These are phyloP conservation scores for Diabrotica virgifera DNA, from an alignment of 1,140 invertebrate species.

Conservation along the genomic window DNA sequence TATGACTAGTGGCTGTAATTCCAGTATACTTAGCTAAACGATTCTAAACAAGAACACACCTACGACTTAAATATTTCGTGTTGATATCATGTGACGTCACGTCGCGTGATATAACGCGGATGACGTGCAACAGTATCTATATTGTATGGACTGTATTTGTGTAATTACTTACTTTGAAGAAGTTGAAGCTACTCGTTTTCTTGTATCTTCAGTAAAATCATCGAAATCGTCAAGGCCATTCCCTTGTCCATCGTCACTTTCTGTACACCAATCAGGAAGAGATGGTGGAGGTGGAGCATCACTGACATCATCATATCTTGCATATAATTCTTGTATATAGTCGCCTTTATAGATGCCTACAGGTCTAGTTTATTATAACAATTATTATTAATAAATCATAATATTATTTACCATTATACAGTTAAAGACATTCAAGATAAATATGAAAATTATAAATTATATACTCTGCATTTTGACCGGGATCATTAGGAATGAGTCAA, in stretches of 20 bases:
- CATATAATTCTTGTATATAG: constrained; percentile 71
- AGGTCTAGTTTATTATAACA: constrained; percentile 48
- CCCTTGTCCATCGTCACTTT: constrained; percentile 51
- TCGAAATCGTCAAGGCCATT: constrained; percentile 35
- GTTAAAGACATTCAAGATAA: not conserved
- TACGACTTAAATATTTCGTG: too few relatives aligned
- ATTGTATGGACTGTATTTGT: too few relatives aligned
- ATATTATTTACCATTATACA: not conserved
- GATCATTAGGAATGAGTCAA: too few relatives aligned
- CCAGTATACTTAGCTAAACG: too few relatives aligned
- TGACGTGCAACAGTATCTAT: too few relatives aligned
- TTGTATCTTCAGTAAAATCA: constrained; percentile 10
- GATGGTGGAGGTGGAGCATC: constrained; percentile 69
- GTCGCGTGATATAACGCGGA: too few relatives aligned
- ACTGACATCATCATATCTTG: constrained; percentile 73
- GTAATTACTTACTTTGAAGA: constrained; percentile 26
- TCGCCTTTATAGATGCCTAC: constrained; percentile 79
- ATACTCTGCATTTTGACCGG: too few relatives aligned
- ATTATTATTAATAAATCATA: constrained; percentile 2
- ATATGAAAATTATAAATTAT: too few relatives aligned
- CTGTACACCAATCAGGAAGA: constrained; percentile 79
- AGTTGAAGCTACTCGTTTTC: constrained; percentile 25
- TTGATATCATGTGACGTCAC: too few relatives aligned
- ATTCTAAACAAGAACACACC: too few relatives aligned
- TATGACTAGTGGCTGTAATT: too few relatives aligned